Evolutionary conservation across 2,888 invertebrate species (phyloP).

Genomic region (Mimachlamys varia): DNA sequence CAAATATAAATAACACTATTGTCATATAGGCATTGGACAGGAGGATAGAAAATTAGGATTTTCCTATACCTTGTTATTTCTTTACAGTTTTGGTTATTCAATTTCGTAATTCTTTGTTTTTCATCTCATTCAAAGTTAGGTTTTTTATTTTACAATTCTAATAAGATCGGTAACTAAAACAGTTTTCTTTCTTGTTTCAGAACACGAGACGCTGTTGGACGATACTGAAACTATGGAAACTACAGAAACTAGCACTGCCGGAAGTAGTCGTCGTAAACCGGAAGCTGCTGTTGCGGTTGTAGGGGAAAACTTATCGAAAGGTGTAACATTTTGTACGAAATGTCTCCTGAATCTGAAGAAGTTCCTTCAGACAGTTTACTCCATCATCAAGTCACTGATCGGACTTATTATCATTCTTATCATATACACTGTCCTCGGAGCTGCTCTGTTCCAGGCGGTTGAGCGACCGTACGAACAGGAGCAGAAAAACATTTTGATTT

Average conservation of each 20-base stretch:
- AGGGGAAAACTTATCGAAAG: background rate
- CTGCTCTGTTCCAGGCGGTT: slow-evolving; percentile 89
- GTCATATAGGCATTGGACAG: too few relatives aligned
- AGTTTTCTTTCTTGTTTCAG: background rate
- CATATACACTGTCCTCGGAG: slow-evolving; percentile 92
- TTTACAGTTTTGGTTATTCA: too few relatives aligned
- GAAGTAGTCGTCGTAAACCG: slow-evolving; percentile 13
- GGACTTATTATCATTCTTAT: slow-evolving; percentile 91
- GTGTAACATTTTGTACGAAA: slow-evolving; percentile 24
- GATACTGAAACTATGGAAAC: background rate
- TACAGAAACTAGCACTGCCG: background rate
- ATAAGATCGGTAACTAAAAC: background rate
- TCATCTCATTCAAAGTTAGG: too few relatives aligned
- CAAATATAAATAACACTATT: too few relatives aligned
- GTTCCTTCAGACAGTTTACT: slow-evolving; percentile 33
- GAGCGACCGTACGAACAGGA: slow-evolving; percentile 93
- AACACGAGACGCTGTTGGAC: background rate
- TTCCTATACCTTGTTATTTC: too few relatives aligned
- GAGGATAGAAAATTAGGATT: too few relatives aligned
- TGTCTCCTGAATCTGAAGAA: background rate
- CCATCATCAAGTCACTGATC: slow-evolving; percentile 77
- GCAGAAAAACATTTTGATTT: slow-evolving; percentile 93
- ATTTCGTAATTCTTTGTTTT: too few relatives aligned
- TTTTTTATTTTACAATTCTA: background rate
- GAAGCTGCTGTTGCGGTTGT: slow-evolving; percentile 19